Conservation (phyloP, 2,888 invertebrate genomes). For the Nephrotoma appendiculata region DNA sequence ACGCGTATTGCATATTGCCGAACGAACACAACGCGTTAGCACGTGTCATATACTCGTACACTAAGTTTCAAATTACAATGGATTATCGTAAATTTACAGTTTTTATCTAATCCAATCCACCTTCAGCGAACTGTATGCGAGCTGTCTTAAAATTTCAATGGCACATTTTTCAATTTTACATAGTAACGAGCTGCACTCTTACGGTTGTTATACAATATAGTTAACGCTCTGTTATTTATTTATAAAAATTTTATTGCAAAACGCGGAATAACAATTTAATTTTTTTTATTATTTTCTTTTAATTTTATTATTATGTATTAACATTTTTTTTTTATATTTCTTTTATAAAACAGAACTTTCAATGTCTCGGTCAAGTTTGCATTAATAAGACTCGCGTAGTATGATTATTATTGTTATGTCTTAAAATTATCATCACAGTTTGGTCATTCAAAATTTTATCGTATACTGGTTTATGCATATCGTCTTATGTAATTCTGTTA, state of each 20-base stretch:
- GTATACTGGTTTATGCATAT: too few relatives aligned
- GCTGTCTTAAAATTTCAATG: not conserved
- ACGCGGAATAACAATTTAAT: not conserved
- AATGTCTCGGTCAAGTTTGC: slow-evolving; percentile 2
- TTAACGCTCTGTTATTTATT: not conserved
- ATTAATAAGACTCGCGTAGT: not conserved
- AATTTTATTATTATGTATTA: not conserved
- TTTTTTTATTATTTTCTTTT: not conserved
- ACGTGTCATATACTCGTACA: not conserved
- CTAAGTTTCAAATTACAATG: not conserved
- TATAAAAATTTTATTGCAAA: not conserved
- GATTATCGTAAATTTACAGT: not conserved
- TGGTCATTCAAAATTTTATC: not conserved
- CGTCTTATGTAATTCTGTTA: too few relatives aligned
- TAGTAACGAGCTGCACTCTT: not conserved
- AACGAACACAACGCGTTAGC: not conserved
- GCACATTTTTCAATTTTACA: not conserved
- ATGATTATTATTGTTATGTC: not conserved
- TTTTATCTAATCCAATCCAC: not conserved
- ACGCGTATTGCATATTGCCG: not conserved
- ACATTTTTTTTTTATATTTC: not conserved
- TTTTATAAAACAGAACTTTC: not conserved
- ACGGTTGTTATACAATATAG: not conserved
- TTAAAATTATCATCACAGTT: not conserved
- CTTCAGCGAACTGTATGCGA: not conserved